Percentiles rank a stretch among this genome's conserved stretches.
phyloP scores from a whole-genome alignment of 2,113 vertebrate species.

The Malurus melanocephalus region DNA sequence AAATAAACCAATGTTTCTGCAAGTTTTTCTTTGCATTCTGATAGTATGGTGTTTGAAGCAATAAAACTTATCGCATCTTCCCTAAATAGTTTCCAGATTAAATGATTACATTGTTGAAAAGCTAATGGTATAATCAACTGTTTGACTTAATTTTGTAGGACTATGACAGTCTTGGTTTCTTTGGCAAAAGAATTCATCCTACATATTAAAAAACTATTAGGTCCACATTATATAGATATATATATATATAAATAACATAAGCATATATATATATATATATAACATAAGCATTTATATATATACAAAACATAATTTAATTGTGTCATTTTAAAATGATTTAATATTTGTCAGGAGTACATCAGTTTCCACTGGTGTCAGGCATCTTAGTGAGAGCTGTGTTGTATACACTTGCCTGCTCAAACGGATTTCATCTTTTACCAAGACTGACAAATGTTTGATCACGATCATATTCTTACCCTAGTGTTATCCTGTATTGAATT shows the following conservation, averaged over 20 bases:
- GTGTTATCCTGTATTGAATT: slow-evolving; percentile 60
- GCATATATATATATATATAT: background rate
- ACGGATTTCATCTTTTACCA: slow-evolving; percentile 71
- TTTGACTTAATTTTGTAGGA: slow-evolving; percentile 56
- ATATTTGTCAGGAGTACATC: slow-evolving; percentile 64
- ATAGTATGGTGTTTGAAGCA: background rate
- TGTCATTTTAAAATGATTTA: slow-evolving; percentile 69
- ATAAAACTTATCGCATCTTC: background rate
- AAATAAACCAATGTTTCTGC: background rate
- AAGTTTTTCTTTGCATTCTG: background rate
- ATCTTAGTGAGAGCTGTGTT: slow-evolving; percentile 55
- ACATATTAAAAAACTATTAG: slow-evolving; percentile 31
- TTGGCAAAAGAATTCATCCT: slow-evolving; percentile 26
- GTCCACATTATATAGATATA: background rate
- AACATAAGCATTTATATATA: background rate
- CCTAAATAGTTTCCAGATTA: background rate
- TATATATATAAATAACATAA: background rate
- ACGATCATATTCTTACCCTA: slow-evolving; percentile 61
- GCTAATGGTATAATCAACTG: background rate
- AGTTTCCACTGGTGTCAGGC: slow-evolving; percentile 43
- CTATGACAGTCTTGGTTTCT: slow-evolving; percentile 33
- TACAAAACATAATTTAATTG: slow-evolving; percentile 48
- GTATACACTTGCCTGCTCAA: slow-evolving; percentile 67
- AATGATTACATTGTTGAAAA: background rate
- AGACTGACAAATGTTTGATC: slow-evolving; percentile 75